Conservation (phyloP, 2,888 invertebrate species). For the Drosophila putrida region DNA sequence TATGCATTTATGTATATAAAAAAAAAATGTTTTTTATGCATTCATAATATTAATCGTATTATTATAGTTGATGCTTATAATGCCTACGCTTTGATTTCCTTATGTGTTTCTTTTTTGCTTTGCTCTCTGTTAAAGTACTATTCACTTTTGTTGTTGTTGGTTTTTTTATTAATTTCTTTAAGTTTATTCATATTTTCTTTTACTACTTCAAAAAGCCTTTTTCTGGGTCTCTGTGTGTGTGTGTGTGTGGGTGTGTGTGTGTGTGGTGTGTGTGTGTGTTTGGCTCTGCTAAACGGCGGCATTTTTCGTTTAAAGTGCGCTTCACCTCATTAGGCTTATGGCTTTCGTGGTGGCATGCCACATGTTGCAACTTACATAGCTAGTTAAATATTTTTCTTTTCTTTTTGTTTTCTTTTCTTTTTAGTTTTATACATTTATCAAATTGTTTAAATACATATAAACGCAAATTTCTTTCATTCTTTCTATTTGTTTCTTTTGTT, state of each 20-base stretch:
- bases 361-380: slow-evolving; percentile 40
- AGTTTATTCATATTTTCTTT: slow-evolving; percentile 17
- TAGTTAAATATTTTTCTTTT: slow-evolving; percentile 21
- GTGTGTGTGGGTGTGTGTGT: slow-evolving; percentile 4
- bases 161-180: slow-evolving; percentile 5
- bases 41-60: slow-evolving; percentile 14
- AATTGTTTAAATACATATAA: slow-evolving; percentile 57
- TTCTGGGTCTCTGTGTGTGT: slow-evolving; percentile 11
- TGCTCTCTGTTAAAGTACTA: slow-evolving; percentile 4
- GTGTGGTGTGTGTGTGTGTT: slow-evolving; percentile 10
- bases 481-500: slow-evolving; percentile 3
- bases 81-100: slow-evolving; percentile 43
- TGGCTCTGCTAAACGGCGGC: slow-evolving; percentile 36
- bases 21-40: slow-evolving; percentile 32
- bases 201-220: slow-evolving; percentile 26
- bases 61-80: slow-evolving; percentile 33
- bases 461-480: slow-evolving; percentile 44
- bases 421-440: slow-evolving; percentile 27
- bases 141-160: slow-evolving; percentile 4
- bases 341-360: slow-evolving; percentile 48
- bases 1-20: not conserved
- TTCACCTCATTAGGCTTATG: slow-evolving; percentile 55
- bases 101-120: slow-evolving; percentile 7
- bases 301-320: slow-evolving; percentile 31
- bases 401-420: slow-evolving; percentile 4